Conservation (phyloP, 2,888 invertebrate genomes). For the Imbricaverruca yamaguchii region DNA sequence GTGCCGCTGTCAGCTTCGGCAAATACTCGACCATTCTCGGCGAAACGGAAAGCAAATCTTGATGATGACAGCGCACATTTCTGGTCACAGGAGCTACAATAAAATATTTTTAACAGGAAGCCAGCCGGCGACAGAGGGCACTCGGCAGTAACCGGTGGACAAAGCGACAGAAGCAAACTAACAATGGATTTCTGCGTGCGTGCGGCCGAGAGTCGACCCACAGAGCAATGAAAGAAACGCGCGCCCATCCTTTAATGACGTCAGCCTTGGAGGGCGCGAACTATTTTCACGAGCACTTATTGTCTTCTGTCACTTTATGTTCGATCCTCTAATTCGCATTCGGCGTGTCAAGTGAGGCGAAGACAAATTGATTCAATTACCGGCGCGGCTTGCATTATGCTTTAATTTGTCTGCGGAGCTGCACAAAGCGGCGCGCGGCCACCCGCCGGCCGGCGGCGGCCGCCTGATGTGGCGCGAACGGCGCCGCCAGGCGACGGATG, state of each 20-base stretch:
- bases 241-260: slow-evolving; percentile 7
- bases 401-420: neutral
- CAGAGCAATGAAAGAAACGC: neutral
- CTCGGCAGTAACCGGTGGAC: neutral
- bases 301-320: slow-evolving; percentile 17
- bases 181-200: neutral
- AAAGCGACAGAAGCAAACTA: neutral
- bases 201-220: neutral
- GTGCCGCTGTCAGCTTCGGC: neutral
- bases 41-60: neutral
- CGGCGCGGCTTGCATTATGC: slow-evolving; percentile 15
- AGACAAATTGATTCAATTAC: slow-evolving; percentile 21
- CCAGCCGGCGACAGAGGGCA: neutral
- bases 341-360: slow-evolving; percentile 14
- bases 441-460: neutral
- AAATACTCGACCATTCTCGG: neutral
- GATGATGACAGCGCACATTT: neutral
- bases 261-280: slow-evolving; percentile 3
- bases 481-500: too few species aligned
- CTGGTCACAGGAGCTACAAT: neutral
- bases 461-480: neutral
- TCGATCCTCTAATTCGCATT: slow-evolving; percentile 17
- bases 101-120: neutral
- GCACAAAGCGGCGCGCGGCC: neutral
- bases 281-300: slow-evolving; percentile 6